Evolutionary conservation across 2,888 invertebrate species (phyloP), one percentile per base, ranked within the genome.

Genomic region (Eupithecia dodoneata): DNA sequence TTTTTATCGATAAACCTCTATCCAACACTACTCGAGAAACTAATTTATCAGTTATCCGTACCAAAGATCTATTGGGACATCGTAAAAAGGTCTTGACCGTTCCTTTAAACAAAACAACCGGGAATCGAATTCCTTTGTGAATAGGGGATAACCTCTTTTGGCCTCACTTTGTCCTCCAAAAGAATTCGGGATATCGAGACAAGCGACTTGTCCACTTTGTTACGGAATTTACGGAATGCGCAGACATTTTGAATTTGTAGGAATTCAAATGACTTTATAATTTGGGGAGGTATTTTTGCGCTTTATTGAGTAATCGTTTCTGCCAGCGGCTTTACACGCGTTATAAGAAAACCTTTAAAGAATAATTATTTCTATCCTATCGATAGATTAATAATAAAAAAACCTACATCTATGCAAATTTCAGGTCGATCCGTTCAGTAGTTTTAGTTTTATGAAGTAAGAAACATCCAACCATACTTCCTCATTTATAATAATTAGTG

Each of bases 11-110:
- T 69, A 75, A 47, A 47, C 9, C n/a, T 13, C 6, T 47, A 9
- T 0, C 3, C 49, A 63, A 73, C 78, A 67, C 41, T 73, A 75
- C 78, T 47, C 63, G 72, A 76, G 80, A 84, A 82, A 81, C 83
- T 83, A 83, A 84, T 85, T 83, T 85, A 82, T 85, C 83, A 82
- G 81, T 82, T 82, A 85, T 82, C 76, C 74, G 79, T 79, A 74
- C 74, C 73, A 76, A 78, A 79, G 83, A 83, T 82, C 80, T 83
- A 82, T 81, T 71, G 83, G 82, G 82, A 82, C 80, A 79, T 76
- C 79, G 79, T 80, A 80, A 83, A 84, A 81, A 80, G 81, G 80
- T 76, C 78, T 78, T 76, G 81, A 79, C 79, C 82, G 75, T 83
- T 80, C 78, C 79, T 84, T 83, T 81, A 83, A 82, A 82, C 83